Percentiles rank a stretch among this genome's conserved stretches.
phyloP scores from a whole-genome alignment of 2,888 invertebrate genomes.

The Callinectes sapidus region DNA sequence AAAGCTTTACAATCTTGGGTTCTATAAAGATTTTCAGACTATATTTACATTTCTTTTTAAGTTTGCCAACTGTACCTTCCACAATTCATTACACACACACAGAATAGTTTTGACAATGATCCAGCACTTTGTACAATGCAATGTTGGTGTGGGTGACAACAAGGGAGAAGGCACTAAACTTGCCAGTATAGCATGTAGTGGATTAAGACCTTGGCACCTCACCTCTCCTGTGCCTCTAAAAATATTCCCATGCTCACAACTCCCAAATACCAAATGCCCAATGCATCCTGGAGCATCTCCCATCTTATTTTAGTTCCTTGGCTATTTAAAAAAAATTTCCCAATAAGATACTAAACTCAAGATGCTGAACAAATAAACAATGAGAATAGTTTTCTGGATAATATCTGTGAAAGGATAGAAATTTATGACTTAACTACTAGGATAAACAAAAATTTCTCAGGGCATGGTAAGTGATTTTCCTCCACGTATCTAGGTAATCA shows the following conservation, averaged over 20 bases:
- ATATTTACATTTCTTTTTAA: neutral
- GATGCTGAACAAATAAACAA: neutral
- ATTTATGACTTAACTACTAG: neutral
- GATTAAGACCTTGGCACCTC: conserved; percentile 22
- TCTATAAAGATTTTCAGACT: neutral
- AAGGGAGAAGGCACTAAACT: neutral
- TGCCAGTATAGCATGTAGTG: conserved; percentile 12
- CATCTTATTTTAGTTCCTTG: neutral
- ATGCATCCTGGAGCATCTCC: neutral
- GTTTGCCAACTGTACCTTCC: neutral
- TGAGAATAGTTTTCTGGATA: neutral
- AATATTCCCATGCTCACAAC: conserved; percentile 2
- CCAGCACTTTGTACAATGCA: conserved; percentile 1
- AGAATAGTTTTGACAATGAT: neutral
- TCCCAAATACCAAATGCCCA: neutral
- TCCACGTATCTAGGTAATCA: neutral
- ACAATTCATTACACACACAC: neutral
- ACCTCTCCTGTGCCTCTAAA: conserved; percentile 23
- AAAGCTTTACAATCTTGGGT: too few relatives aligned
- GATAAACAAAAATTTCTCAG: neutral
- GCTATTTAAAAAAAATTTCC: neutral
- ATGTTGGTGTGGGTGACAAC: conserved; percentile 12
- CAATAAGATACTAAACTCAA: neutral
- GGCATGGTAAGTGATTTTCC: neutral
- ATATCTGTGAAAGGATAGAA: neutral